Evolutionary conservation across 2,888 invertebrate species (phyloP).

Genomic region (Choreutis nemorana): DNA sequence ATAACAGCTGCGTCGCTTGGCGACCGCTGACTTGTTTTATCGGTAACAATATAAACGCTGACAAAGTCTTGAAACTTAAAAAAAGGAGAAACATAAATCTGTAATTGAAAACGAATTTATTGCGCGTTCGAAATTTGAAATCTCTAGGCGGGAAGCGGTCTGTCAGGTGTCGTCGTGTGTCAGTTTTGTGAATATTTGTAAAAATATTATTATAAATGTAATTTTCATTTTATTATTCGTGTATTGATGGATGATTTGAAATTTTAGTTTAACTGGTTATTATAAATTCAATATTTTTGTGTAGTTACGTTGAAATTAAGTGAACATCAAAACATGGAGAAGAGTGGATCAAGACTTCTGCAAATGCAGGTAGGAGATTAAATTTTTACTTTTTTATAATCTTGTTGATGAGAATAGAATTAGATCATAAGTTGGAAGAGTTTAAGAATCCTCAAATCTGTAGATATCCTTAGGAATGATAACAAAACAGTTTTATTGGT

Average conservation of each 20-base stretch:
- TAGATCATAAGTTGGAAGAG: too few species aligned
- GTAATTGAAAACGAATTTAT: too few species aligned
- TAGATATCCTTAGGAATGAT: too few species aligned
- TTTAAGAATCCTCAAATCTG: too few species aligned
- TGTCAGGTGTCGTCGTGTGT: too few species aligned
- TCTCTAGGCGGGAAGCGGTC: too few species aligned
- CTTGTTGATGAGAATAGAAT: too few species aligned
- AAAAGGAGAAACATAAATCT: too few species aligned
- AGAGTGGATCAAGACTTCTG: constrained; percentile 45
- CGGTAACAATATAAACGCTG: constrained; percentile 22
- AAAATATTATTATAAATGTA: constrained; percentile 21
- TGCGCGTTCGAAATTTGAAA: too few species aligned
- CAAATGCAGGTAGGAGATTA: constrained; percentile 52
- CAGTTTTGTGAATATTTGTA: constrained; percentile 38
- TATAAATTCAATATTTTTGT: too few species aligned
- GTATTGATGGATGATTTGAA: constrained; percentile 11
- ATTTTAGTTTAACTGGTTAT: constrained; percentile 9
- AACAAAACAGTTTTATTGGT: too few species aligned
- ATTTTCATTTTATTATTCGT: constrained; percentile 14
- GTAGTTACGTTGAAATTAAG: too few species aligned
- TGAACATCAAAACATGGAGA: constrained; percentile 36
- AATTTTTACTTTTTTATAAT: background rate
- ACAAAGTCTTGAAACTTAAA: constrained; percentile 3
- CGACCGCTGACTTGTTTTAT: constrained; percentile 50
- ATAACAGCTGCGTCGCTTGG: constrained; percentile 41